phyloP scores from a whole-genome alignment of 2,888 invertebrate genomes.

The Molanna angustata region DNA sequence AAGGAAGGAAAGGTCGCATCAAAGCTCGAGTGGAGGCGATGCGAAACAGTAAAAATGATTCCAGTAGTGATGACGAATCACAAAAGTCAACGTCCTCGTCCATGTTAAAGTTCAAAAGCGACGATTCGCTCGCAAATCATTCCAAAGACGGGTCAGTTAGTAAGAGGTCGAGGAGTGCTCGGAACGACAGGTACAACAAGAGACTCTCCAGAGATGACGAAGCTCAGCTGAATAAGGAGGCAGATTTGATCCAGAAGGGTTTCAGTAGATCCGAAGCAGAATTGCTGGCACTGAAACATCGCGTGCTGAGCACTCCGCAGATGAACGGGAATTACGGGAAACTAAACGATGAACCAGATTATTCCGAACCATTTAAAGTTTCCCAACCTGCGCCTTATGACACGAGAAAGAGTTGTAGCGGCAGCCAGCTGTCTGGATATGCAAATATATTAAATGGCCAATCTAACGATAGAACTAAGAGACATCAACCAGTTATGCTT shows the following conservation, averaged over 20 bases:
- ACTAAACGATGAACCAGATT: constrained; percentile 44
- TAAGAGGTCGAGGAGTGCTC: constrained; percentile 66
- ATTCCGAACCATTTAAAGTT: constrained; percentile 24
- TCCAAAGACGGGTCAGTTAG: constrained; percentile 59
- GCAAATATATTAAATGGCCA: constrained; percentile 40
- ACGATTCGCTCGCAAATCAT: constrained; percentile 61
- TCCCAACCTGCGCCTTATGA: constrained; percentile 13
- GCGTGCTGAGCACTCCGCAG: constrained; percentile 49
- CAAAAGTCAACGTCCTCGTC: constrained; percentile 65
- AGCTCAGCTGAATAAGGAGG: constrained; percentile 54
- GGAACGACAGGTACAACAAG: constrained; percentile 78
- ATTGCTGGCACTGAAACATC: constrained; percentile 46
- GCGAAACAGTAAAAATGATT: constrained; percentile 60
- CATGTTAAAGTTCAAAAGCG: constrained; percentile 65
- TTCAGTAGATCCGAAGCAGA: constrained; percentile 55
- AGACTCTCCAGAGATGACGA: constrained; percentile 71
- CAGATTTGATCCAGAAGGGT: constrained; percentile 51
- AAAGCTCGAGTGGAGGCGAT: constrained; percentile 68
- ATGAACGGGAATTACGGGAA: constrained; percentile 53
- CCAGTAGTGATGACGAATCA: constrained; percentile 72
- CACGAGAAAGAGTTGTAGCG: constrained; percentile 21
- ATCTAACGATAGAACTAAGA: constrained; percentile 38
- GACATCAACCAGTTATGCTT: constrained; percentile 47
- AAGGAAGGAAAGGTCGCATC: constrained; percentile 56
- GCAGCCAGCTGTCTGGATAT: constrained; percentile 40